Evolutionary conservation across 2,113 vertebrate species (phyloP).

Genomic region (Phaethornis superciliosus): DNA sequence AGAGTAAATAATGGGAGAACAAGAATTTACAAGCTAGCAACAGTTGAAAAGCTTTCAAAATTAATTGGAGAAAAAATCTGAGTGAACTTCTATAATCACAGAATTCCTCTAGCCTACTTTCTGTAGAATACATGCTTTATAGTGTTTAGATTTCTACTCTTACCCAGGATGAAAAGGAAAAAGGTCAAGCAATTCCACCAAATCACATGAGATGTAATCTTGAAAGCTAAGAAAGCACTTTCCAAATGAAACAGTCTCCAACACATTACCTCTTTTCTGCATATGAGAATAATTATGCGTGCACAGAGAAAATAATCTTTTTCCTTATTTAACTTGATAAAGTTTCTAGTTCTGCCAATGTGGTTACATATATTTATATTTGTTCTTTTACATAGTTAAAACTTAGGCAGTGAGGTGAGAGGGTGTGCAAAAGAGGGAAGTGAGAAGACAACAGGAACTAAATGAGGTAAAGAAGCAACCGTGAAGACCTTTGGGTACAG

Average conservation of each 20-base stretch:
- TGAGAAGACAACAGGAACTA: neutral
- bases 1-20: neutral
- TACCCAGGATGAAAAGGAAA: neutral
- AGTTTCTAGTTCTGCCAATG: neutral
- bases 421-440: neutral
- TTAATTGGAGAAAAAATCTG: slow-evolving; percentile 23
- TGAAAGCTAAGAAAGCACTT: slow-evolving; percentile 31
- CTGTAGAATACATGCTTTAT: neutral
- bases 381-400: neutral
- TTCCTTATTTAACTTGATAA: neutral
- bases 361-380: neutral
- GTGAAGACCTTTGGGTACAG: neutral
- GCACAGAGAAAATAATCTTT: neutral
- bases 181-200: slow-evolving; percentile 1
- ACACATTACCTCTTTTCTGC: neutral
- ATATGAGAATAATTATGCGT: neutral
- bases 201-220: neutral
- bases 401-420: neutral
- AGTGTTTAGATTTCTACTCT: slow-evolving; percentile 5
- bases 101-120: slow-evolving; percentile 53
- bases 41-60: slow-evolving; percentile 31
- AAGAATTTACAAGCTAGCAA: slow-evolving; percentile 34
- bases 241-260: neutral
- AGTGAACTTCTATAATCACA: slow-evolving; percentile 17
- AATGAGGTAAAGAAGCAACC: neutral